Percentiles rank a stretch among this genome's conserved stretches.
Evolutionary conservation across 2,888 invertebrate species (phyloP).

Genomic region (Volucella inflata): DNA sequence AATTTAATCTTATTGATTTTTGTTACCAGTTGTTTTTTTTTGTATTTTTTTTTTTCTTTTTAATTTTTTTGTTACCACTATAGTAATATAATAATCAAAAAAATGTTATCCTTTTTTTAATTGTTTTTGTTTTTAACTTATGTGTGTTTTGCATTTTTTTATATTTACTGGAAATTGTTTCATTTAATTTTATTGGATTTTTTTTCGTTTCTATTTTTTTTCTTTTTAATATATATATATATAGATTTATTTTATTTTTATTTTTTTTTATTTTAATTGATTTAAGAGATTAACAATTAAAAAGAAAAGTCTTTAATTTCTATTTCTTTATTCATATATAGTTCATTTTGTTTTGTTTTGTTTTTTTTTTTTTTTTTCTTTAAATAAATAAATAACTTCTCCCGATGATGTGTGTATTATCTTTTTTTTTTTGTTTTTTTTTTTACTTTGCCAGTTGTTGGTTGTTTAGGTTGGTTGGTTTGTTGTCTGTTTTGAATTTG

Average conservation of each 20-base stretch:
- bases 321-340: conserved; percentile 70
- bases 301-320: conserved; percentile 75
- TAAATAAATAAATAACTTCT: conserved; percentile 76
- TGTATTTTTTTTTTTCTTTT: conserved; percentile 73
- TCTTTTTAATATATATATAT: conserved; percentile 78
- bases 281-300: conserved; percentile 76
- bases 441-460: conserved; percentile 58
- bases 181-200: conserved; percentile 76
- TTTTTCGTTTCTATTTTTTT: conserved; percentile 77
- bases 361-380: conserved; percentile 45
- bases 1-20: conserved; percentile 77
- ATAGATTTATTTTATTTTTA: conserved; percentile 80
- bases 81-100: conserved; percentile 77
- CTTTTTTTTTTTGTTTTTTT: conserved; percentile 66
- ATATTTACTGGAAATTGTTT: conserved; percentile 77
- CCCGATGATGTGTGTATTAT: conserved; percentile 71
- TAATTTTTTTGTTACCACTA: conserved; percentile 74
- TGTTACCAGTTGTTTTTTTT: conserved; percentile 73
- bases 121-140: conserved; percentile 72
- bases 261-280: conserved; percentile 71
- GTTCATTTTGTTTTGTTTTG: conserved; percentile 33
- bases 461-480: conserved; percentile 58
- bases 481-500: conserved; percentile 63
- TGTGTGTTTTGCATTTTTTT: conserved; percentile 76
- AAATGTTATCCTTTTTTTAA: conserved; percentile 78